These are phyloP conservation scores for Dendrolimus punctatus DNA, from an alignment of 1,140 invertebrate species.

Conservation along the genomic window DNA sequence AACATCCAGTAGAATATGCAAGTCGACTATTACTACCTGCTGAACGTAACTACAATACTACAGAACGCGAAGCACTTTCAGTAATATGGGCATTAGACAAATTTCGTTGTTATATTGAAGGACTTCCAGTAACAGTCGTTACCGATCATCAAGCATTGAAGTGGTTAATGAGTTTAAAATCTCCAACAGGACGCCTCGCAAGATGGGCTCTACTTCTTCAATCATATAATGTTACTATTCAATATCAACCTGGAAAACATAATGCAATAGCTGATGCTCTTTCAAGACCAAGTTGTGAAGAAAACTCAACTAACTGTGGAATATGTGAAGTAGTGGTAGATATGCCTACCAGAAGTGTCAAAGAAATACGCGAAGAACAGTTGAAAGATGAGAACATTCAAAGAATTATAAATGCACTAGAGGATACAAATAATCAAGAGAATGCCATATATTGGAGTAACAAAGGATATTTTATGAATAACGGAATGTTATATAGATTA, in stretches of 20 bases:
- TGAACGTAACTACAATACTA: slow-evolving; percentile 60
- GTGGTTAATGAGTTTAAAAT: slow-evolving; percentile 63
- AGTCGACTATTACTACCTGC: slow-evolving; percentile 33
- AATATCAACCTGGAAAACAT: slow-evolving; percentile 28
- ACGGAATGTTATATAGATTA: slow-evolving; percentile 17
- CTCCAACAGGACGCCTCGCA: slow-evolving; percentile 46
- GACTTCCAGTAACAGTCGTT: slow-evolving; percentile 13
- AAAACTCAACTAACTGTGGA: slow-evolving; percentile 11
- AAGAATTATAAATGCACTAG: slow-evolving; percentile 21
- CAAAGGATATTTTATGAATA: slow-evolving; percentile 18
- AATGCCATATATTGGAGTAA: slow-evolving; percentile 12
- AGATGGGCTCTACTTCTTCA: slow-evolving; percentile 65
- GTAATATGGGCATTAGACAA: slow-evolving; percentile 61
- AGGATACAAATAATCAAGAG: slow-evolving; percentile 1
- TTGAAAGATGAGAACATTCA: slow-evolving; percentile 20
- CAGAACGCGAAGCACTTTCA: slow-evolving; percentile 63
- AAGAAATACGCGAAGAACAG: slow-evolving; percentile 26
- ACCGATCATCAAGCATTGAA: slow-evolving; percentile 67
- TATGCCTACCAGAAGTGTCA: slow-evolving; percentile 12
- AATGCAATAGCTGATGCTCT: slow-evolving; percentile 38
- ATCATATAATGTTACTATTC: slow-evolving; percentile 36
- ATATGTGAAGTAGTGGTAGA: slow-evolving; percentile 22
- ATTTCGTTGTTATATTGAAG: slow-evolving; percentile 55
- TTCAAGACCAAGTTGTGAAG: slow-evolving; percentile 20
- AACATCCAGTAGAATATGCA: neutral